Conservation (phyloP, 2,113 vertebrate genomes). For the Todiramphus saurophagus region DNA sequence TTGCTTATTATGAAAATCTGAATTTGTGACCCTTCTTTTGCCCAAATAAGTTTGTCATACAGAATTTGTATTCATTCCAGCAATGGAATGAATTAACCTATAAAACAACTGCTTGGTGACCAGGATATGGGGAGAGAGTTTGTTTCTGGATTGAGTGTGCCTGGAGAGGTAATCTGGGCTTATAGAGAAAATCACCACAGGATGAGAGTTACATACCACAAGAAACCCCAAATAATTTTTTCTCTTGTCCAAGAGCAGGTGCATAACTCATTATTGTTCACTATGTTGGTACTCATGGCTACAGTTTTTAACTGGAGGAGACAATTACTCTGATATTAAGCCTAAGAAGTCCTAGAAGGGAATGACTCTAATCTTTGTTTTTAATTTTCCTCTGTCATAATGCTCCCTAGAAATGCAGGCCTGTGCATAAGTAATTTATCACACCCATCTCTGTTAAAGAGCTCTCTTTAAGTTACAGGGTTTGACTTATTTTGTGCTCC, state of each 20-base stretch:
- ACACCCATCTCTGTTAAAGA: neutral
- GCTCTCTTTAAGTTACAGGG: neutral
- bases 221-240: neutral
- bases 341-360: neutral
- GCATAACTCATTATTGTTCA: neutral
- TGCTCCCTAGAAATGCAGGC: neutral
- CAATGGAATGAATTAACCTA: neutral
- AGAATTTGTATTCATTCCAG: neutral
- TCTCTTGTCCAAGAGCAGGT: neutral
- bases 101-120: neutral
- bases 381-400: neutral
- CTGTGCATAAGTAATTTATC: neutral
- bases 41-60: neutral
- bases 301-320: neutral
- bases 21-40: neutral
- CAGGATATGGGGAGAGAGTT: neutral
- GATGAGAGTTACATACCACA: neutral
- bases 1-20: neutral
- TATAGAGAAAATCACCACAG: neutral
- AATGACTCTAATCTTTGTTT: neutral
- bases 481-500: neutral
- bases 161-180: neutral
- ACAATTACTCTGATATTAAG: neutral
- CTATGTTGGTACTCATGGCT: neutral
- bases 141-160: neutral